Conservation (phyloP, 2,888 invertebrate genomes). For the Sphaerophoria taeniata region DNA sequence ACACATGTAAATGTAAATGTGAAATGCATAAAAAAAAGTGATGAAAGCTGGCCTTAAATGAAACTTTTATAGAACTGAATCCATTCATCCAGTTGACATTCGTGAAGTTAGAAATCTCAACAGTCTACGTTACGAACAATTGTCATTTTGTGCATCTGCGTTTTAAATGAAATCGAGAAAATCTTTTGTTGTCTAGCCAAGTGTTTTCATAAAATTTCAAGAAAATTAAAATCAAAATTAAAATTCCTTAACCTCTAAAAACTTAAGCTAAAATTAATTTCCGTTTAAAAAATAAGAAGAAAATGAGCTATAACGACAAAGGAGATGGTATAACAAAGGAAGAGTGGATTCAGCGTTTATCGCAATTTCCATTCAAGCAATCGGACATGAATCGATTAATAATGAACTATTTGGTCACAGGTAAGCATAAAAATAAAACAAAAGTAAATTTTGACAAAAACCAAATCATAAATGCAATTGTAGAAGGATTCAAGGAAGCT, state of each 20-base stretch:
- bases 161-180: constrained; percentile 23
- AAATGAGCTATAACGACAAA: constrained; percentile 83
- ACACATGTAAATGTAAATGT: too few relatives aligned
- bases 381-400: constrained; percentile 98
- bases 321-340: constrained; percentile 81
- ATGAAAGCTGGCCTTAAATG: too few relatives aligned
- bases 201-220: constrained; percentile 50
- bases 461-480: constrained; percentile 72
- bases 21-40: too few relatives aligned
- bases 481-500: constrained; percentile 97
- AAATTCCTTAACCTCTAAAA: background rate
- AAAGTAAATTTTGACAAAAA: background rate
- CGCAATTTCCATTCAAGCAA: constrained; percentile 89
- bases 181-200: constrained; percentile 67
- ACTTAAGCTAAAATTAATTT: background rate
- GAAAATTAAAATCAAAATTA: constrained; percentile 17
- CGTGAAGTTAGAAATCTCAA: background rate
- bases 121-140: background rate
- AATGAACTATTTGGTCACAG: constrained; percentile 99
- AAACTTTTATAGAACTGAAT: background rate
- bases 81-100: background rate
- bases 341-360: constrained; percentile 81
- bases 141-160: constrained; percentile 44
- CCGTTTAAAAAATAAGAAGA: constrained; percentile 76
- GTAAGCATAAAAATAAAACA: constrained; percentile 82